Conservation (phyloP, 2,888 invertebrate species). For the Rhyacophila evoluta region DNA sequence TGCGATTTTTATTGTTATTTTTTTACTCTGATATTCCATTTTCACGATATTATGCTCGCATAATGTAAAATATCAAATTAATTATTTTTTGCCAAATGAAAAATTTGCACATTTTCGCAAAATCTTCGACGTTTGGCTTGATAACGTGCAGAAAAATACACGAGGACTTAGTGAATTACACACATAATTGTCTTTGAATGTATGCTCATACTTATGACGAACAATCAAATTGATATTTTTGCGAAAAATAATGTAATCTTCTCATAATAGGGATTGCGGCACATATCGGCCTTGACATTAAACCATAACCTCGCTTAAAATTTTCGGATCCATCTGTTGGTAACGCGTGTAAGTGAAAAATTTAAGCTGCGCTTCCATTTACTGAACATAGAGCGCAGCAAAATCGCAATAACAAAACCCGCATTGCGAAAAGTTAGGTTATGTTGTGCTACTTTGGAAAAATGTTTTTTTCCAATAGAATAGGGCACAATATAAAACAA, state of each 20-base stretch:
- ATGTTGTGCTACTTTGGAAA: not conserved
- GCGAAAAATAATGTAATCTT: not conserved
- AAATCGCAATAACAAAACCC: slow-evolving; percentile 28
- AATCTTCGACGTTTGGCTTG: no score
- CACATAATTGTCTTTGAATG: no score
- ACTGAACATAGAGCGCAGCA: slow-evolving; percentile 34
- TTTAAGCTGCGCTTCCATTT: not conserved
- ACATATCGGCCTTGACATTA: slow-evolving; percentile 54
- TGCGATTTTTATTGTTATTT: no score
- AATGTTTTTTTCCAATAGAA: no score
- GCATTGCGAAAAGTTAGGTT: slow-evolving; percentile 7
- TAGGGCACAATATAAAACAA: no score
- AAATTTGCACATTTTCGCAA: not conserved
- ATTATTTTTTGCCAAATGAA: not conserved
- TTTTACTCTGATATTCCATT: no score
- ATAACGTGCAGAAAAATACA: no score
- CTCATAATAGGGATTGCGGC: not conserved
- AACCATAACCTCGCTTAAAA: slow-evolving; percentile 51
- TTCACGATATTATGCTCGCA: no score
- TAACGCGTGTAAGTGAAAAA: slow-evolving; percentile 26
- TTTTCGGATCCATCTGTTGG: slow-evolving; percentile 37
- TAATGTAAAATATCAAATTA: not conserved
- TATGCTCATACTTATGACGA: no score
- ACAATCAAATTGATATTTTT: not conserved
- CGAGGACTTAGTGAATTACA: no score